Percentiles rank a stretch among this genome's conserved stretches.
phyloP scores from a whole-genome alignment of 2,113 vertebrate genomes.

The Natator depressus region DNA sequence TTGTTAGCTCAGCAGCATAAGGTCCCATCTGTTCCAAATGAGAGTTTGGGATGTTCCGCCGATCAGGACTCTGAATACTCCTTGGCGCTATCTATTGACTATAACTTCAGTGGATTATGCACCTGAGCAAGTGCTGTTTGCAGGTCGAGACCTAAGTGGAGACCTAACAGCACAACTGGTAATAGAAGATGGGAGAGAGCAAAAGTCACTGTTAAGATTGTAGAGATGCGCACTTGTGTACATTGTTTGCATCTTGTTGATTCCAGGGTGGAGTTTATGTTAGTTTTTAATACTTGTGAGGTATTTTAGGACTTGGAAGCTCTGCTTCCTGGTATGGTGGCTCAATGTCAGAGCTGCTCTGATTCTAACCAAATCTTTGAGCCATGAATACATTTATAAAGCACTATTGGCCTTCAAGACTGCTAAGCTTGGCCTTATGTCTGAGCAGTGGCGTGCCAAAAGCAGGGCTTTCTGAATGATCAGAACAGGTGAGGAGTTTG shows the following conservation, averaged over 20 bases:
- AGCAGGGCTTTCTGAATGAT: neutral
- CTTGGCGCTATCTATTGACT: neutral
- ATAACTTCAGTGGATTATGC: neutral
- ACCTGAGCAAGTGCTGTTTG: neutral
- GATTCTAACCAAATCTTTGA: neutral
- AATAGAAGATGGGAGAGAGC: neutral
- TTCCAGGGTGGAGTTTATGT: neutral
- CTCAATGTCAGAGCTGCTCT: neutral
- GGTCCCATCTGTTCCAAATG: fast-evolving
- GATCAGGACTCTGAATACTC: neutral
- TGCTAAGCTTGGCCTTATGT: slow-evolving; percentile 18
- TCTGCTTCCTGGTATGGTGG: neutral
- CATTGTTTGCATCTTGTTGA: neutral
- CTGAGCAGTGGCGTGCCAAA: neutral
- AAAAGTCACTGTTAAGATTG: neutral
- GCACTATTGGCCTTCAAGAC: neutral
- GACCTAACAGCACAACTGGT: neutral
- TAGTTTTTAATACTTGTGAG: neutral
- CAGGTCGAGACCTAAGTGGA: neutral
- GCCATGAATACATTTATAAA: neutral
- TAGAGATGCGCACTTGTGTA: neutral
- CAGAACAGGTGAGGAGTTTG: neutral
- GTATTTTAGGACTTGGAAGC: neutral
- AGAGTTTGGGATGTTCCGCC: neutral
- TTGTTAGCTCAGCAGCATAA: neutral